Evolutionary conservation across 2,113 vertebrate species (phyloP).

Genomic region (Microcebus murinus): DNA sequence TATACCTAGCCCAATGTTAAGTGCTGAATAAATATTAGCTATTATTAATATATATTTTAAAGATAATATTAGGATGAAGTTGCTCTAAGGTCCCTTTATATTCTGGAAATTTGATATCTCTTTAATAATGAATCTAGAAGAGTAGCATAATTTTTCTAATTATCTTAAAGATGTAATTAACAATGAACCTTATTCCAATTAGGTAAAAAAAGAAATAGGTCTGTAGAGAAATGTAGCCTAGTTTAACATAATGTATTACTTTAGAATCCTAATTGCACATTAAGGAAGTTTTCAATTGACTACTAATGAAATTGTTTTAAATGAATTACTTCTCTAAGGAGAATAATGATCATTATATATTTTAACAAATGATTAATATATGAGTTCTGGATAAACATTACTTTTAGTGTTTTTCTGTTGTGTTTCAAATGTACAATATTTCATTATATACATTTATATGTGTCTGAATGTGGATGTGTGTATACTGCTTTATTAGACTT

Average conservation of each 20-base stretch:
- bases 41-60: neutral
- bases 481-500: neutral
- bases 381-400: neutral
- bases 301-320: constrained; percentile 1
- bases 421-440: neutral
- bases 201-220: neutral
- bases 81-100: neutral
- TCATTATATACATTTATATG: neutral
- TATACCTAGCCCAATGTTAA: neutral
- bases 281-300: neutral
- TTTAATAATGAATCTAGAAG: neutral
- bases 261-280: neutral
- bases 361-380: constrained; percentile 31
- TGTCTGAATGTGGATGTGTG: neutral
- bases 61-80: neutral
- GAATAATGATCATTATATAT: neutral
- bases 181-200: constrained; percentile 7
- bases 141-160: neutral
- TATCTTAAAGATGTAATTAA: constrained; percentile 49
- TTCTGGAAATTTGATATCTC: neutral
- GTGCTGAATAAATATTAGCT: neutral
- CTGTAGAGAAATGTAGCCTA: neutral
- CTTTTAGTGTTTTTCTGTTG: neutral
- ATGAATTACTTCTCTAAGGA: neutral
- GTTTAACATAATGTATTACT: neutral